phyloP scores from a whole-genome alignment of 2,888 invertebrate species.

The Mystacides longicornis region DNA sequence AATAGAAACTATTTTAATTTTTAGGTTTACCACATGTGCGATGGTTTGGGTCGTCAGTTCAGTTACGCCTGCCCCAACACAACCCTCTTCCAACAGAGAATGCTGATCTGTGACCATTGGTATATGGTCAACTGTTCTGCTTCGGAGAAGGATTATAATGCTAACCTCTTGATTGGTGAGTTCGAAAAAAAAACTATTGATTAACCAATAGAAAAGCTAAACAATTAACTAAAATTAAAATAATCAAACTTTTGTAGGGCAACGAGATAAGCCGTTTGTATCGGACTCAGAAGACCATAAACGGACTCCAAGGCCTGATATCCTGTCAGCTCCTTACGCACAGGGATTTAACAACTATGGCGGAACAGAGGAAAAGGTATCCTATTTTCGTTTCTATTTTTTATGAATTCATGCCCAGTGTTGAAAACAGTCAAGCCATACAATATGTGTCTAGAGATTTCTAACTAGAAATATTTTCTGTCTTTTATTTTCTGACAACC shows the following conservation, averaged over 20 bases:
- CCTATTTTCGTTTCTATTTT: background rate
- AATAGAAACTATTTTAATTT: conserved; percentile 6
- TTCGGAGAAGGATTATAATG: conserved; percentile 59
- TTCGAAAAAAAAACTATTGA: too few relatives aligned
- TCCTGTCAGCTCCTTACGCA: conserved; percentile 48
- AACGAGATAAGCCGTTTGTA: conserved; percentile 64
- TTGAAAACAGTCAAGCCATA: too few relatives aligned
- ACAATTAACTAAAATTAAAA: too few relatives aligned
- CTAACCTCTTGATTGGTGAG: conserved; percentile 63
- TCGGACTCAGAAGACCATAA: conserved; percentile 55
- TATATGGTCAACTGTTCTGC: conserved; percentile 75
- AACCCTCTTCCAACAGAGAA: conserved; percentile 71
- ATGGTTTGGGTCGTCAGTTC: conserved; percentile 67
- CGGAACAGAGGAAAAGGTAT: conserved; percentile 14
- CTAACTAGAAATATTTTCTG: too few relatives aligned
- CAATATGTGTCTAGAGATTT: too few relatives aligned
- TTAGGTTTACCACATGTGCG: conserved; percentile 77
- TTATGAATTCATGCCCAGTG: too few relatives aligned
- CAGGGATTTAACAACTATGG: conserved; percentile 25
- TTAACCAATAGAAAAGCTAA: too few relatives aligned
- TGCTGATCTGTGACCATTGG: conserved; percentile 77
- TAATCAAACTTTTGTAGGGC: conserved; percentile 50
- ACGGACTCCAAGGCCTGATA: conserved; percentile 62
- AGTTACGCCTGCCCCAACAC: conserved; percentile 73
- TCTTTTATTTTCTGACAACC: too few relatives aligned